Evolutionary conservation across 1,140 invertebrate genomes (phyloP).

Genomic region (Camponotus vicinus): DNA sequence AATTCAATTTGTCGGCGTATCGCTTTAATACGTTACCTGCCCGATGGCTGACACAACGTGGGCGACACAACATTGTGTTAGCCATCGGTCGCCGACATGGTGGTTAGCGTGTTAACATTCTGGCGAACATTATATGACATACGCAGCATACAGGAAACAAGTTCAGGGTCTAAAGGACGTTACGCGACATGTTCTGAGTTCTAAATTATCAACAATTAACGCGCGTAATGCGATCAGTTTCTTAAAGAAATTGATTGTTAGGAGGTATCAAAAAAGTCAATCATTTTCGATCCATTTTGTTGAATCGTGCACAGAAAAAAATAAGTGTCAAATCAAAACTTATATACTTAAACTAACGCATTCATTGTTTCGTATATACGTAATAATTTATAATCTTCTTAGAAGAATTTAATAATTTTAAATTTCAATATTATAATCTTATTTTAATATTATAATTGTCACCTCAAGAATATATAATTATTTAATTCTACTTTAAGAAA

Average conservation of each 20-base stretch:
- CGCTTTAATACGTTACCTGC: constrained; percentile 39
- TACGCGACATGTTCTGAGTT: background rate
- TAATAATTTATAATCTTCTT: too few relatives aligned
- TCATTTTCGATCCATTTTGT: too few relatives aligned
- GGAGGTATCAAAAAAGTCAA: background rate
- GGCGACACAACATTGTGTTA: constrained; percentile 24
- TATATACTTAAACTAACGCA: too few relatives aligned
- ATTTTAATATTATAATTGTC: too few relatives aligned
- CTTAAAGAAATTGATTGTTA: background rate
- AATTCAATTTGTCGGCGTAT: constrained; percentile 48
- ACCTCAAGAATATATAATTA: too few relatives aligned
- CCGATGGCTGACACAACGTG: constrained; percentile 26
- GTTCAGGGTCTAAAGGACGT: too few relatives aligned
- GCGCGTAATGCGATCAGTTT: background rate
- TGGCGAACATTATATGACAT: constrained; percentile 28
- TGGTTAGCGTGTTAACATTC: constrained; percentile 34
- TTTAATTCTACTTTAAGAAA: too few relatives aligned
- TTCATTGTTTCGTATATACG: too few relatives aligned
- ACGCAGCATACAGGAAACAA: background rate
- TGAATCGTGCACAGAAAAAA: too few relatives aligned
- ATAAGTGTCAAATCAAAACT: too few relatives aligned
- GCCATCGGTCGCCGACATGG: constrained; percentile 21
- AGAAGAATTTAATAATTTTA: too few relatives aligned
- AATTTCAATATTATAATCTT: too few relatives aligned
- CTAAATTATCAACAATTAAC: background rate